A percentile compares a stretch with the other conserved stretches of the same genome.
Conservation (phyloP, 2,888 invertebrate species). For the Xestoiulus laeticollis region DNA sequence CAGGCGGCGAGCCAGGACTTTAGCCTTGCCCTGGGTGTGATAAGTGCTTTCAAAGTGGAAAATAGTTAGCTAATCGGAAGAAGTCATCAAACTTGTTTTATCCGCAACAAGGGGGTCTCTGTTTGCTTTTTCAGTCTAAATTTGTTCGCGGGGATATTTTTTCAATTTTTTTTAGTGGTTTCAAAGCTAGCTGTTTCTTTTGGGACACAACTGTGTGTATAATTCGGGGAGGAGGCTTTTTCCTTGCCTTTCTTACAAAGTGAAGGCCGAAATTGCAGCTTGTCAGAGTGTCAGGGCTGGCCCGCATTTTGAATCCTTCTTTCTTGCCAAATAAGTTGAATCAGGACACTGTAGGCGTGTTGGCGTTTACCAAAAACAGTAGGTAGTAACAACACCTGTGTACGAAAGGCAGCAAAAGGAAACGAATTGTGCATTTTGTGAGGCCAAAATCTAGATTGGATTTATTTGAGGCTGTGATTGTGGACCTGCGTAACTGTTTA, state of each 20-base stretch:
- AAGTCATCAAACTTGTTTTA: constrained; percentile 34
- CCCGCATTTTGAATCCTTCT: constrained; percentile 4
- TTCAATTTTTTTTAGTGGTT: not conserved
- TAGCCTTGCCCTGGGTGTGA: constrained; percentile 11
- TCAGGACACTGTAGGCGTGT: not conserved
- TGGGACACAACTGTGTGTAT: not conserved
- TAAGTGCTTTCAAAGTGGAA: constrained; percentile 7
- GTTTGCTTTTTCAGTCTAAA: constrained; percentile 23
- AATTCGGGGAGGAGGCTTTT: not conserved
- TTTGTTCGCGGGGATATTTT: not conserved
- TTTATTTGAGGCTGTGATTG: not conserved
- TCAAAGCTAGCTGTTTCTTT: not conserved
- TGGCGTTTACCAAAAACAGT: not conserved
- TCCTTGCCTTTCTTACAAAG: not conserved
- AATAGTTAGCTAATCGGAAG: constrained; percentile 1
- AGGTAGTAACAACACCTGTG: not conserved
- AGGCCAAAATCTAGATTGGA: not conserved
- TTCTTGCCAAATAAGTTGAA: constrained; percentile 28
- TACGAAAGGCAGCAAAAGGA: not conserved
- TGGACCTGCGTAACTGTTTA: not conserved
- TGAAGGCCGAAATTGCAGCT: constrained; percentile 14
- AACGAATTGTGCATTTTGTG: not conserved
- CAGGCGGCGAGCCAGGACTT: not conserved
- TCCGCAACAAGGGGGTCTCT: constrained; percentile 28
- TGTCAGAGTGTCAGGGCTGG: constrained; percentile 15